Evolutionary conservation across 2,888 invertebrate genomes (phyloP).

Genomic region (Drosophila kambysellisi): DNA sequence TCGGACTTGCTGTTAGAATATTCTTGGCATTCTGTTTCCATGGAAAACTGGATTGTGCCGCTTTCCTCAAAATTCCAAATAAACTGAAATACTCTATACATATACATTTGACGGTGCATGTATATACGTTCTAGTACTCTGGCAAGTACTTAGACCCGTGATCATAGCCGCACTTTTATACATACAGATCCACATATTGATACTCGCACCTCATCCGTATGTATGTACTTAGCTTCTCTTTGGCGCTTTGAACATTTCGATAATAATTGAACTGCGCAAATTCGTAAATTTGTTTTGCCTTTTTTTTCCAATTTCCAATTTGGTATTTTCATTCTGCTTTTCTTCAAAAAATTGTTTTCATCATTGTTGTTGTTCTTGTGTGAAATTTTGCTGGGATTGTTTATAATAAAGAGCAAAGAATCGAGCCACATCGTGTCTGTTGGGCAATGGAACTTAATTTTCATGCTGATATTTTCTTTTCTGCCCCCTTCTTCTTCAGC

Average conservation of each 20-base stretch:
- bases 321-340: constrained; percentile 44
- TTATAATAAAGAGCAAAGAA: constrained; percentile 70
- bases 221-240: constrained; percentile 33
- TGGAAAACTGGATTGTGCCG: constrained; percentile 39
- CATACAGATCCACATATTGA: not conserved
- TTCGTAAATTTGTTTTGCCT: constrained; percentile 52
- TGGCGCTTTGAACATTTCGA: constrained; percentile 37
- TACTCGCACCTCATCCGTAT: constrained; percentile 14
- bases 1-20: constrained; percentile 40
- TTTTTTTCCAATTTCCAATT: constrained; percentile 15
- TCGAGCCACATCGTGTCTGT: constrained; percentile 53
- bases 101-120: not conserved
- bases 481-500: not conserved
- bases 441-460: constrained; percentile 71
- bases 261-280: constrained; percentile 77
- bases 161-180: not conserved
- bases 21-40: constrained; percentile 38
- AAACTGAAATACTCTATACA: constrained; percentile 13
- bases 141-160: not conserved
- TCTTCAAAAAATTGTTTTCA: constrained; percentile 23
- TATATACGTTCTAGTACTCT: constrained; percentile 3
- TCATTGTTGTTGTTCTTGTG: constrained; percentile 31
- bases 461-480: constrained; percentile 17
- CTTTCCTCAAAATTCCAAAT: constrained; percentile 38
- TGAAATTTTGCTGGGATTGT: constrained; percentile 65